A percentile compares a stretch with the other conserved stretches of the same genome.
phyloP scores from a whole-genome alignment of 2,888 invertebrate genomes.

The Anorthoa munda region DNA sequence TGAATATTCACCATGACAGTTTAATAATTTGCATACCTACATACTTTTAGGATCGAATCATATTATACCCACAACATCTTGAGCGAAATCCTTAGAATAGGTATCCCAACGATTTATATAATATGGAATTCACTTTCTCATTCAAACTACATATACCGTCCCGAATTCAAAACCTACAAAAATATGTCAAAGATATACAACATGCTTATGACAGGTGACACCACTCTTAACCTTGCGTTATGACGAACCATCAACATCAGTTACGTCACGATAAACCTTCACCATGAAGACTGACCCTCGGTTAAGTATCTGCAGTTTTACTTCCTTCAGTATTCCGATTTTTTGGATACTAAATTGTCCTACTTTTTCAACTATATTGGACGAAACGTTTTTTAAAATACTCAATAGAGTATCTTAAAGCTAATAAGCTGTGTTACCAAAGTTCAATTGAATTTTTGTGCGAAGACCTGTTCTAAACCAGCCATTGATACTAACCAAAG shows the following conservation, averaged over 20 bases:
- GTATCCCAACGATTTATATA: neutral
- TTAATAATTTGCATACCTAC: conserved; percentile 26
- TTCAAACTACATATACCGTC: neutral
- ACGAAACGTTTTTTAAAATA: neutral
- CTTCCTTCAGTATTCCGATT: conserved; percentile 29
- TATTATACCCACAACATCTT: neutral
- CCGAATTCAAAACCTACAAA: neutral
- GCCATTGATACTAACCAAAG: conserved; percentile 1
- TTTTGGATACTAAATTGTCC: conserved; percentile 3
- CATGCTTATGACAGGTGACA: conserved; percentile 17
- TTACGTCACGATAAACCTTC: conserved; percentile 46
- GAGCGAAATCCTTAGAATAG: neutral
- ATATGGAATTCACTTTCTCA: neutral
- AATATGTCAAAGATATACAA: conserved; percentile 1
- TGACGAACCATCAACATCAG: conserved; percentile 24
- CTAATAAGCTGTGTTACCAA: neutral
- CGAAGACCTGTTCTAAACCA: conserved; percentile 25
- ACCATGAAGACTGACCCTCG: conserved; percentile 29
- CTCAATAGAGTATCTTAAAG: no score
- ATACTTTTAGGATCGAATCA: conserved; percentile 24
- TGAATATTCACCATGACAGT: conserved; percentile 24
- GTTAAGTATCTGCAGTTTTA: conserved; percentile 13
- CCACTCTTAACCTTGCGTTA: conserved; percentile 36
- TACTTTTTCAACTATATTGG: neutral
- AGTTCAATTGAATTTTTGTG: conserved; percentile 25